phyloP scores from a whole-genome alignment of 2,113 vertebrate species.

The Orientallactaga bullata region DNA sequence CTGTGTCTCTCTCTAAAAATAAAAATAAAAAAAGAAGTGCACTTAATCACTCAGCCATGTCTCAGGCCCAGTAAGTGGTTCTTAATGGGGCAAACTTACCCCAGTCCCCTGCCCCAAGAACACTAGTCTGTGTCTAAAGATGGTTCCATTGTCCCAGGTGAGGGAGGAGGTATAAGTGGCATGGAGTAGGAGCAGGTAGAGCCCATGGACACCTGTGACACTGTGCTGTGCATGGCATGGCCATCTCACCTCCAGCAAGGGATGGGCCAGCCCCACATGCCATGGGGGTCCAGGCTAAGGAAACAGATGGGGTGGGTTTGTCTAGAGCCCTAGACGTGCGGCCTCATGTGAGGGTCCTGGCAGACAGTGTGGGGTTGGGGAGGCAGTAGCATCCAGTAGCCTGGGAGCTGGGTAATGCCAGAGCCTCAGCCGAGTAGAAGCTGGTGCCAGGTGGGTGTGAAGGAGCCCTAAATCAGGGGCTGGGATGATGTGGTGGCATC shows the following conservation, averaged over 20 bases:
- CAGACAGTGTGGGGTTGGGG: background rate
- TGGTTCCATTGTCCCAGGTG: background rate
- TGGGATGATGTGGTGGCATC: too few relatives aligned
- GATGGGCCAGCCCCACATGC: background rate
- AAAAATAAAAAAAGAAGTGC: too few relatives aligned
- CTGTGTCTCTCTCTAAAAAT: too few relatives aligned
- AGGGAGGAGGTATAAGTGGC: background rate
- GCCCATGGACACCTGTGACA: too few relatives aligned
- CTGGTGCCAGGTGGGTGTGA: accelerated
- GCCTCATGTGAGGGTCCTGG: too few relatives aligned
- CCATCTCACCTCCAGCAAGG: background rate
- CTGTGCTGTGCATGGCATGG: background rate
- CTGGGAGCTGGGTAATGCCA: background rate
- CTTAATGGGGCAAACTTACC: too few relatives aligned
- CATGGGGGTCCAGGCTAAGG: background rate
- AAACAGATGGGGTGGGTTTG: accelerated
- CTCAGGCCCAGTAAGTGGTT: too few relatives aligned
- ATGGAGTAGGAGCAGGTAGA: background rate
- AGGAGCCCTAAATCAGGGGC: background rate
- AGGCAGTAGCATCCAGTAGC: background rate
- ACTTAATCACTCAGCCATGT: too few relatives aligned
- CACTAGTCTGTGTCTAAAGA: background rate
- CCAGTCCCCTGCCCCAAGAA: too few relatives aligned
- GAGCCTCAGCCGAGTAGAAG: background rate
- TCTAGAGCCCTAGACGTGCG: too few relatives aligned